Evolutionary conservation across 2,113 vertebrate genomes (phyloP).

Genomic region (Rissa tridactyla): DNA sequence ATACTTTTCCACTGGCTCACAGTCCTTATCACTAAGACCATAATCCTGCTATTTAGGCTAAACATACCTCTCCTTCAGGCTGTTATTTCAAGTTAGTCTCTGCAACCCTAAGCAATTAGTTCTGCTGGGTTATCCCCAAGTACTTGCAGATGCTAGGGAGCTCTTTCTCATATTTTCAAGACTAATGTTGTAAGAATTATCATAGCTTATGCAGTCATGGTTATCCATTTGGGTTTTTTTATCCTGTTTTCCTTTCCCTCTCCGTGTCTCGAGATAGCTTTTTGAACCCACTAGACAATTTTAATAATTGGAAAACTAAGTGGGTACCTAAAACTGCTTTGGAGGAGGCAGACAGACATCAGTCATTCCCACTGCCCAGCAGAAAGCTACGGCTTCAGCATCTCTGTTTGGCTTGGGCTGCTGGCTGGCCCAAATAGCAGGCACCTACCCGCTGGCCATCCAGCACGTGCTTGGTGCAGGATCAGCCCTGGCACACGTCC

Average conservation of each 20-base stretch:
- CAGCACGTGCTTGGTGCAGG: background rate
- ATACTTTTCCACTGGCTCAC: background rate
- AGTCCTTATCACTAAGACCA: background rate
- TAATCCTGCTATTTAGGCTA: conserved; percentile 16
- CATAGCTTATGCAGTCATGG: background rate
- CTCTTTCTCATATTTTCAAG: background rate
- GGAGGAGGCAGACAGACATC: background rate
- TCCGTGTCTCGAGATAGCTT: background rate
- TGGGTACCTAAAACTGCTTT: background rate
- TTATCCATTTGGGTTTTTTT: background rate
- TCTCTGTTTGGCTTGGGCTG: background rate
- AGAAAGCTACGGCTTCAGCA: background rate
- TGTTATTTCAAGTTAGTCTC: background rate
- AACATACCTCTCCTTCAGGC: conserved; percentile 3
- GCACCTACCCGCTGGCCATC: background rate
- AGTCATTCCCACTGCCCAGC: accelerated
- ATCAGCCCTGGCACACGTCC: background rate
- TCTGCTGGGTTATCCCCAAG: background rate
- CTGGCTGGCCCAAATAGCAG: background rate
- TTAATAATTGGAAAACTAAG: background rate
- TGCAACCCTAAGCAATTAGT: background rate
- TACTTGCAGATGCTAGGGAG: background rate
- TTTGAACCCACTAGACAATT: background rate
- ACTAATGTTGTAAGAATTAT: background rate
- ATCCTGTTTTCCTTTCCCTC: background rate